Base-by-base conservation (phyloP, 2,888 invertebrate species). In the Oligia latruncula region DNA sequence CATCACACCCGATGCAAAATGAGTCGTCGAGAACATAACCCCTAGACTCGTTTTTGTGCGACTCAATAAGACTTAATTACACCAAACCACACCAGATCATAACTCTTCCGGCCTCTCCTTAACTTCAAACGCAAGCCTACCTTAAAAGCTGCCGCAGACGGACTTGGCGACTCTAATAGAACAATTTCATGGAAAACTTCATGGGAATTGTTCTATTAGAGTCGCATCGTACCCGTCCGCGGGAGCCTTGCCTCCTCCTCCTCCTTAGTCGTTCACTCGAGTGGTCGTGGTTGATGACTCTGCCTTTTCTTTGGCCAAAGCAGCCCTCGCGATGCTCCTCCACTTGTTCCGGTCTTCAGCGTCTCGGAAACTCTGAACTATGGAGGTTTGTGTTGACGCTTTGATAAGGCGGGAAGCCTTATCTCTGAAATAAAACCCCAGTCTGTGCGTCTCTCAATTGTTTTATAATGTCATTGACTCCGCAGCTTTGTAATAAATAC, bases 401-500 rank as follows among this genome's bases (percentile, higher is more conserved):
- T 29, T 29, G 29, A 29, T 29, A 29, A 29, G 29, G 29, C 29
- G 1, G 29, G 29, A 29, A 29, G 29, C 29, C 29, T 29, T 29
- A 29, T 29, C 29, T 68, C 11, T 35, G 13, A 13, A 52, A 52
- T 71, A 67, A 72, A 80, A 55, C 17, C 15, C 15, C 17, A 65
- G 17, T 46, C 49, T 40, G 49, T 78, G 70, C 73, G 60, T 46
- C 20, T 60, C 62, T 17, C 40, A n/a, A n/a, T 73, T 23, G n/a
- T 77, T 74, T 71, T 6, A 29, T 5, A 15, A 65, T 80, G 60
- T 40, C 15, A 17, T 43, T 67, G 8, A n/a, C 20, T 46, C 23
- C 23, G 29, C 20, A 72, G n/a, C 52, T 58, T 78, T 65, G 75
- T 76, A 64, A 77, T 65, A 64, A 81, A 75, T 82, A 77, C 74